phyloP scores from a whole-genome alignment of 2,888 invertebrate species.

The Nomada ferruginata region DNA sequence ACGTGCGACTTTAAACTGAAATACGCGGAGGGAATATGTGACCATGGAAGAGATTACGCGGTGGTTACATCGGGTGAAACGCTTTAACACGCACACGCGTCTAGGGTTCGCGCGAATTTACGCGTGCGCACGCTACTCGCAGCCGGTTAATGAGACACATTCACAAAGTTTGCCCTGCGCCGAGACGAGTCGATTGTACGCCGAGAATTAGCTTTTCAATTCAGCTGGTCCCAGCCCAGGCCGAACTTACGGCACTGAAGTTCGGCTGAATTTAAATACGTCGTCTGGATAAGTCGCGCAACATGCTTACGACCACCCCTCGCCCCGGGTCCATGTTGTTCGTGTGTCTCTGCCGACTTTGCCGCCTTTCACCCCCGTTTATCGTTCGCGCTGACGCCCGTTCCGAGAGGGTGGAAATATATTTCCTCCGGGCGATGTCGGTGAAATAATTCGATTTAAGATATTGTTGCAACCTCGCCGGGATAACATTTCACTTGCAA shows the following conservation, averaged over 20 bases:
- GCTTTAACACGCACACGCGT: constrained; percentile 59
- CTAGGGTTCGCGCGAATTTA: constrained; percentile 38
- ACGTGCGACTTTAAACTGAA: constrained; percentile 56
- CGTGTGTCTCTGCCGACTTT: constrained; percentile 18
- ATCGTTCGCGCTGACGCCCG: not conserved
- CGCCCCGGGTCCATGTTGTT: constrained; percentile 30
- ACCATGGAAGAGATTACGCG: constrained; percentile 62
- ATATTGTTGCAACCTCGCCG: too few species aligned
- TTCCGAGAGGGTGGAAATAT: not conserved
- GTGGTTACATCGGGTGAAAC: constrained; percentile 66
- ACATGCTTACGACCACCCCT: constrained; percentile 63
- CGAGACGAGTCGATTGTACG: constrained; percentile 82
- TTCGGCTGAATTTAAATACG: constrained; percentile 81
- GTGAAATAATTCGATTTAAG: too few species aligned
- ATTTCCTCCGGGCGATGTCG: too few species aligned
- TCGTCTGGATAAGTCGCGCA: constrained; percentile 73
- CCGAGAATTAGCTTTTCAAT: constrained; percentile 83
- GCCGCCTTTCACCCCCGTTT: not conserved
- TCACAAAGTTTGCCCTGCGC: constrained; percentile 81
- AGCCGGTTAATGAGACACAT: constrained; percentile 82
- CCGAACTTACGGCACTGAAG: constrained; percentile 77
- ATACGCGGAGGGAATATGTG: constrained; percentile 55
- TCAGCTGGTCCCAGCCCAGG: constrained; percentile 67
- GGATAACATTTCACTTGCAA: too few species aligned
- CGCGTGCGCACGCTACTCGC: constrained; percentile 62